A percentile compares a stretch with the other conserved stretches of the same genome.
phyloP scores from a whole-genome alignment of 1,140 invertebrate species.

The Ridgeia piscesae region DNA sequence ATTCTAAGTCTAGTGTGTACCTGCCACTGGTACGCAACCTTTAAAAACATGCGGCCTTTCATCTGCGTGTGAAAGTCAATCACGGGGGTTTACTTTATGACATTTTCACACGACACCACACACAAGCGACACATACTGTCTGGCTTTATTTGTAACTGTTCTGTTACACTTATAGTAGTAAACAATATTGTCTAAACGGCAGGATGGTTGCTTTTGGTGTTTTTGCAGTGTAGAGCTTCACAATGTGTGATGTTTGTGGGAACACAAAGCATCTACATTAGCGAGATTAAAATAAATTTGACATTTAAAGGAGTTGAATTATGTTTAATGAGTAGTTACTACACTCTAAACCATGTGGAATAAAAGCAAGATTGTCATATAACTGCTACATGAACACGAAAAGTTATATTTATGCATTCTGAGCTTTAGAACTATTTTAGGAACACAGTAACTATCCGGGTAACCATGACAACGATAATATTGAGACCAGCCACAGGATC shows the following conservation, averaged over 20 bases:
- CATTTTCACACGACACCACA: background rate
- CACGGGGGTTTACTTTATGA: background rate
- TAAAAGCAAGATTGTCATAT: too few relatives aligned
- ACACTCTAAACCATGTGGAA: too few relatives aligned
- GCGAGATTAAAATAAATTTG: background rate
- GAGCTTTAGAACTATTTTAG: background rate
- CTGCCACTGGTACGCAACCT: background rate
- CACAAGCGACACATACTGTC: background rate
- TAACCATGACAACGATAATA: background rate
- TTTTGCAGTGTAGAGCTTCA: background rate
- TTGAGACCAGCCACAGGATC: background rate
- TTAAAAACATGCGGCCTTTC: background rate
- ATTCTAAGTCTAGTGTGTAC: too few relatives aligned
- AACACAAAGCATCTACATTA: background rate
- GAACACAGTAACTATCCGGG: background rate
- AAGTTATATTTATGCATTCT: background rate
- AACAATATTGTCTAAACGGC: background rate
- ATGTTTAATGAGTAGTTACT: too few relatives aligned
- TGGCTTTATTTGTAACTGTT: background rate
- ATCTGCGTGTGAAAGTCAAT: background rate
- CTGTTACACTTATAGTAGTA: background rate
- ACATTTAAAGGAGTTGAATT: too few relatives aligned
- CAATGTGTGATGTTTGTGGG: background rate
- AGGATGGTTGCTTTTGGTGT: background rate
- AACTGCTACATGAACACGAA: background rate